phyloP scores from a whole-genome alignment of 2,888 invertebrate genomes.

The Tachina grossa region DNA sequence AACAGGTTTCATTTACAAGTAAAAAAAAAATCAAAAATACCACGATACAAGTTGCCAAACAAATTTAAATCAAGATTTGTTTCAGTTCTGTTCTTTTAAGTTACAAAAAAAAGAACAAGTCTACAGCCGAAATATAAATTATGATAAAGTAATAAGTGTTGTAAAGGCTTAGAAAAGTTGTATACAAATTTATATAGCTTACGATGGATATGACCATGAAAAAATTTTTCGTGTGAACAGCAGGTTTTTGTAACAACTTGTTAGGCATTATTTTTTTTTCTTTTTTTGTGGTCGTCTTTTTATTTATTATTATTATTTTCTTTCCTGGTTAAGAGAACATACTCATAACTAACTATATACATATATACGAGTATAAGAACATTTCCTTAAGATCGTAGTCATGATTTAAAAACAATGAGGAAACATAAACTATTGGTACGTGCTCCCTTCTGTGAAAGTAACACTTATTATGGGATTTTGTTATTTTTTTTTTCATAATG shows the following conservation, averaged over 20 bases:
- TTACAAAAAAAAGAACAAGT: slow-evolving; percentile 14
- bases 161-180: slow-evolving; percentile 38
- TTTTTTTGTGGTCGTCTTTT: slow-evolving; percentile 27
- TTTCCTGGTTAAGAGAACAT: slow-evolving; percentile 47
- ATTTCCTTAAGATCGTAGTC: slow-evolving; percentile 69
- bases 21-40: neutral
- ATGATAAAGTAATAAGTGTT: slow-evolving; percentile 64
- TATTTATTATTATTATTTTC: neutral
- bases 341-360: neutral
- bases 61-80: slow-evolving; percentile 61
- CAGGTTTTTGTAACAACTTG: slow-evolving; percentile 57
- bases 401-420: slow-evolving; percentile 70
- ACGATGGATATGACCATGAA: slow-evolving; percentile 51
- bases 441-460: slow-evolving; percentile 73
- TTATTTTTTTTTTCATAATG: neutral
- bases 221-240: slow-evolving; percentile 56
- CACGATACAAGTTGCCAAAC: slow-evolving; percentile 19
- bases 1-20: slow-evolving; percentile 53
- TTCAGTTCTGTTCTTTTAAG: slow-evolving; percentile 36
- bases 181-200: slow-evolving; percentile 6
- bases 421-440: slow-evolving; percentile 69
- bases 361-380: slow-evolving; percentile 26
- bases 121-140: slow-evolving; percentile 58
- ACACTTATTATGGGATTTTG: slow-evolving; percentile 57
- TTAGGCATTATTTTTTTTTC: slow-evolving; percentile 15